Evolutionary conservation across 2,797 vertebrate species (phyloP), one percentile per base, ranked within the genome.

Genomic region (Labroides dimidiatus): DNA sequence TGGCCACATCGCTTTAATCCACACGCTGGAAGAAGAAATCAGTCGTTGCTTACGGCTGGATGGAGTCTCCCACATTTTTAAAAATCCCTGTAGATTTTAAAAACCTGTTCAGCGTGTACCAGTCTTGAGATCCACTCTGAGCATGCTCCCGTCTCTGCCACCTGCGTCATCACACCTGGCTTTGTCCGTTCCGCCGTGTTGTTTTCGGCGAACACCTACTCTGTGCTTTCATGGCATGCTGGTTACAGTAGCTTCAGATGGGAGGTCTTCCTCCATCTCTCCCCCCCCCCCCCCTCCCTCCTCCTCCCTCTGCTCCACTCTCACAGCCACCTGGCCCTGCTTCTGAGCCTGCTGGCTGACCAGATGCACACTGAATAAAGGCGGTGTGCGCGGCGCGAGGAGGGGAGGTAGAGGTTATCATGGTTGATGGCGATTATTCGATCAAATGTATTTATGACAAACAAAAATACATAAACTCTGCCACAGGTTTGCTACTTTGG

Each of bases 291-390:
- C 83, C 68, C 49, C 45, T 48, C 75, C 67, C 67, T 10, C 72
- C 64, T 64, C 67, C 78, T 37, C 62, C 11, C 64, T 52, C 53
- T 13, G 56, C 27, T 42, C 53, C 61, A 52, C 76, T 45, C 76
- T 80, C 71, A 2, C 76, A 69, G 76, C 89, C 91, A 92, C 91
- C 90, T 92, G 91, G 92, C 78, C 78, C 70, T 91, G 77, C 80
- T 84, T 90, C 74, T 79, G 87, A 89, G 89, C 90, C 88, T 88
- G 91, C 91, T 90, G 91, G 86, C 87, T 86, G 87, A 90, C 92
- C 91, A 93, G 92, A 93, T 93, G 92, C 88, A 91, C 88, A 52
- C 85, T 91, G 88, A 90, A 91, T 88, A 78, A 84, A 90, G 77
- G 78, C 51, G 59, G 66, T 80, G 63, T 68, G 14, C 49, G 50